Evolutionary conservation across 2,888 invertebrate species (phyloP), one percentile per base, ranked within the genome.

Genomic region (Microdon myrmicae): DNA sequence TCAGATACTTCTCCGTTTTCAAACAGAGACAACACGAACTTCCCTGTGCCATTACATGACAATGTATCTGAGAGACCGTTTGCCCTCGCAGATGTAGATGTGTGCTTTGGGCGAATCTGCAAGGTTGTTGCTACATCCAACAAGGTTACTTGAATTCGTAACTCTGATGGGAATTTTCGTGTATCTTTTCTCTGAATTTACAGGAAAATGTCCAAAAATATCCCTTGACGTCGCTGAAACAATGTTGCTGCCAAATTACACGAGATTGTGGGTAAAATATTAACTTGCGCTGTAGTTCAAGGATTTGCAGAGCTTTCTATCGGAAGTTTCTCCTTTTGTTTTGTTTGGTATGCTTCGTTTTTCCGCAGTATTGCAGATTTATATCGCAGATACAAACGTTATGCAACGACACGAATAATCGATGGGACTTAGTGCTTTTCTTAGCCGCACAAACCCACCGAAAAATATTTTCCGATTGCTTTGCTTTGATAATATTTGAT

Each of bases 91-190:
- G n/a, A n/a, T n/a, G n/a, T n/a, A n/a, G n/a, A n/a, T n/a, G n/a
- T n/a, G n/a, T n/a, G n/a, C n/a, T n/a, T n/a, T n/a, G n/a, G n/a
- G n/a, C n/a, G n/a, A n/a, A n/a, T 47, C 8, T 55, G 55, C 56
- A 61, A 55, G 61, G 61, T 64, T 56, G 56, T 55, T 56, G 55
- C 26, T 55, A 32, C 39, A 61, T 26, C 28, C 10, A n/a, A 53
- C 58, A 64, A 64, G 64, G 64, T 64, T 64, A 58, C 49, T 58
- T 49, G 26, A 8, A 35, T 48, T 48, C 23, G n/a, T 16, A 12
- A 19, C 3, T 3, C 31, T 16, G 14, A n/a, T 26, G 43, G 49
- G 49, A 28, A 38, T 49, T 41, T 26, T 19, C 25, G 20, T 48
- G 48, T 48, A 23, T 49, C 41, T 34, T 34, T n/a, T n/a, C n/a